Conservation (phyloP, 30 jellyfish, hydroid and myxozoan species). For the Hydractinia echinata region DNA sequence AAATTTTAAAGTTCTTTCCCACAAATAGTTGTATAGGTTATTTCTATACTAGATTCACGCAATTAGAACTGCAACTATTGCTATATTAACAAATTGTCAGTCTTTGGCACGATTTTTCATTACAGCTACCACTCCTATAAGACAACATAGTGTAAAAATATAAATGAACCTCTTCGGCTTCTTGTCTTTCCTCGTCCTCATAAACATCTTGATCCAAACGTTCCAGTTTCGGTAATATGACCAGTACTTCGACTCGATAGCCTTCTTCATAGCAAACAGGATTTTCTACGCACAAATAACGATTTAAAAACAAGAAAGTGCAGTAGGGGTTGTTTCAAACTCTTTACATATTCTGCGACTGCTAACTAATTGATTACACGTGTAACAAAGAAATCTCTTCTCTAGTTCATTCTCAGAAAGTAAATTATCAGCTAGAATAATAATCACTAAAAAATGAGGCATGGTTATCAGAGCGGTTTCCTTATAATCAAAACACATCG, state of each 20-base stretch:
- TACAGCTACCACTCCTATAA: too few species aligned
- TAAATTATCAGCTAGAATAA: too few species aligned
- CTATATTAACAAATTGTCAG: too few species aligned
- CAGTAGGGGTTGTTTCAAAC: neutral
- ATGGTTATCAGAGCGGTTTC: too few species aligned
- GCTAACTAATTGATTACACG: neutral
- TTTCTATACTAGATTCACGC: too few species aligned
- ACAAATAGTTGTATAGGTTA: neutral
- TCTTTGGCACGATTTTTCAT: too few species aligned
- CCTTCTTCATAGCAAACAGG: slow-evolving; percentile 79
- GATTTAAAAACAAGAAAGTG: neutral
- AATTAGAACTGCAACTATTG: too few species aligned
- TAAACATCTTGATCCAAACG: slow-evolving; percentile 85
- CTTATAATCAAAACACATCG: too few species aligned
- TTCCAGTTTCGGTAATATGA: slow-evolving; percentile 63
- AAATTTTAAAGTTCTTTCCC: neutral
- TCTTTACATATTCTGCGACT: neutral
- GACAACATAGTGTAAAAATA: neutral
- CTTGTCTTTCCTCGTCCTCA: slow-evolving; percentile 81
- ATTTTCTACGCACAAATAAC: slow-evolving; percentile 45
- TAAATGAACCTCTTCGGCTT: slow-evolving; percentile 80
- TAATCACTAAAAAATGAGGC: too few species aligned
- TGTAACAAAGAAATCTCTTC: neutral
- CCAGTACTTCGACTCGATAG: slow-evolving; percentile 82
- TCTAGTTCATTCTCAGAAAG: too few species aligned